Evolutionary conservation across 2,797 vertebrate species (phyloP).

Genomic region (Dallia pectoralis): DNA sequence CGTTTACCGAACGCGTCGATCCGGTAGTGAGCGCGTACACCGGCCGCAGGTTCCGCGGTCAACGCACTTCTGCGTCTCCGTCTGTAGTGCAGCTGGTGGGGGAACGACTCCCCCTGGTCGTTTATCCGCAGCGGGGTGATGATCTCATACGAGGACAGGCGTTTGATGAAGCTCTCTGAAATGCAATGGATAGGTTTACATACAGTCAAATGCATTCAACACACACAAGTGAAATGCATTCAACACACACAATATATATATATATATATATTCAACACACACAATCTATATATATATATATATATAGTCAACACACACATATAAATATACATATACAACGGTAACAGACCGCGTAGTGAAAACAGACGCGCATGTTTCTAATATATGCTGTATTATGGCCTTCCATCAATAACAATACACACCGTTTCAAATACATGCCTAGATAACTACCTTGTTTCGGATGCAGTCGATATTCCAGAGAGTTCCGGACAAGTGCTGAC

Average conservation of each 20-base stretch:
- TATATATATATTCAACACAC: no score
- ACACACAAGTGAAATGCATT: neutral
- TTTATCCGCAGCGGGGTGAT: conserved; percentile 87
- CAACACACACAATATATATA: no score
- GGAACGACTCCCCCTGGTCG: conserved; percentile 89
- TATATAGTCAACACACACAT: no score
- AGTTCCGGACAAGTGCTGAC: conserved; percentile 75
- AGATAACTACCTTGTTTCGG: conserved; percentile 84
- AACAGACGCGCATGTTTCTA: neutral
- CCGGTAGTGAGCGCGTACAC: conserved; percentile 80
- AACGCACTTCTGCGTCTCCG: conserved; percentile 84
- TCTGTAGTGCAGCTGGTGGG: conserved; percentile 79
- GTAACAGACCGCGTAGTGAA: neutral
- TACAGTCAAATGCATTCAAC: neutral
- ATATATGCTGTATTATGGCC: neutral
- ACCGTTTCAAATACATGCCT: conserved; percentile 6
- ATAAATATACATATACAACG: neutral
- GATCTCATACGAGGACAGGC: conserved; percentile 90
- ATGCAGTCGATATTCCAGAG: conserved; percentile 80
- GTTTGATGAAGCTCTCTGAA: conserved; percentile 85
- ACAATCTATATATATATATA: no score
- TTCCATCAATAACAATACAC: conserved; percentile 4
- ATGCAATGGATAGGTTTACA: conserved; percentile 19
- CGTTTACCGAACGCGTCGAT: conserved; percentile 88
- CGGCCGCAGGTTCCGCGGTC: conserved; percentile 65